Evolutionary conservation across 1,140 invertebrate genomes (phyloP), one percentile per base, ranked within the genome.

Genomic region (Eriocheir sinensis): DNA sequence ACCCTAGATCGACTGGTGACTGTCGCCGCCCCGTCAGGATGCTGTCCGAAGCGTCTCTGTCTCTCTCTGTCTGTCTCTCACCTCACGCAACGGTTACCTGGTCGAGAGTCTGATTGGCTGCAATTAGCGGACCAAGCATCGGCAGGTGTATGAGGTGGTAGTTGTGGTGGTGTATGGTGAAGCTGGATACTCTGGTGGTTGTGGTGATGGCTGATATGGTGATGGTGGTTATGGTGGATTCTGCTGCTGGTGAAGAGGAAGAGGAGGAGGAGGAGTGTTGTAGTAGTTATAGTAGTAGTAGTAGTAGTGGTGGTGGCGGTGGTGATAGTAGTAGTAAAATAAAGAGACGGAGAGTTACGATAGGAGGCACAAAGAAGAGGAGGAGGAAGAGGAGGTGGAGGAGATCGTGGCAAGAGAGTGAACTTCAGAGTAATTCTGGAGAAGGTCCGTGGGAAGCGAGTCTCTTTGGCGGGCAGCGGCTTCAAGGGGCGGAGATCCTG

Each of bases 1-100:
- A 30, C 85, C 85, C 44, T 8, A 34, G n/a, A 9, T 27, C 40
- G n/a, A 48, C 79, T 81, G 36, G 40, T 93, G 92, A 93, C 88
- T 60, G 92, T 72, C 34, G 41, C 21, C 21, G 92, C 60, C 92
- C 88, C 83, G 92, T 93, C 92, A 93, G 38, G 72, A 81, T n/a
- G 8, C 30, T 92, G 90, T 81, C 72, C 80, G 79, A 6, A 36
- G 83, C 0, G 34, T n/a, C 15, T 36, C 83, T 86, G 30, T 86
- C 80, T 83, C 80, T 83, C 80, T 83, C 80, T 83, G 15, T 83
- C 80, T 83, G 15, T 83, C 80, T 83, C 80, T 83, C 80, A 27
- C 80, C n/a, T n/a, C n/a, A 15, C 9, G n/a, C 38, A 72, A 36
- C 34, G 89, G 48, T 72, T 27, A 41, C 9, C 86, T 30, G 86